A percentile compares a stretch with the other conserved stretches of the same genome.
Conservation (phyloP, 2,888 invertebrate species). For the Allacma fusca region DNA sequence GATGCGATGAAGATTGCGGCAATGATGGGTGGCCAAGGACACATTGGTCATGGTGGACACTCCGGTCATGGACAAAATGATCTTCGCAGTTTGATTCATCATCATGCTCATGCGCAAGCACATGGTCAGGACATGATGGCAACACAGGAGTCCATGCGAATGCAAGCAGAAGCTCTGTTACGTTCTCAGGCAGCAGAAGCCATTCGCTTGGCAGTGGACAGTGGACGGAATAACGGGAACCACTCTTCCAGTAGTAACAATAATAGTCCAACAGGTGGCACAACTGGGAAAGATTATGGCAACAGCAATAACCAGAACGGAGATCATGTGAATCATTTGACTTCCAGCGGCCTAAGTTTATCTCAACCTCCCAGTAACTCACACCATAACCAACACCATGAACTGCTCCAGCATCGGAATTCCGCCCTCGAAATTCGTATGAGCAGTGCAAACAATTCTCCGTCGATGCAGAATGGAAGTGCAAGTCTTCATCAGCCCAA, state of each 20-base stretch:
- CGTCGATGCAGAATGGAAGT: constrained; percentile 52
- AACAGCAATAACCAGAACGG: constrained; percentile 50
- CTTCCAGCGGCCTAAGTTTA: constrained; percentile 26
- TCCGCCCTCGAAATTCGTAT: constrained; percentile 52
- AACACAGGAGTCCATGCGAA: constrained; percentile 74
- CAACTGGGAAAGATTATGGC: constrained; percentile 46
- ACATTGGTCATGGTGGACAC: constrained; percentile 45
- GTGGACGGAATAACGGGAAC: constrained; percentile 65
- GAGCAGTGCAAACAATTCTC: constrained; percentile 34
- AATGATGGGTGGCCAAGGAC: constrained; percentile 54
- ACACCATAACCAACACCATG: constrained; percentile 59
- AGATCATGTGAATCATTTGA: constrained; percentile 46
- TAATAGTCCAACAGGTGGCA: constrained; percentile 36
- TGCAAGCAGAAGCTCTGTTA: constrained; percentile 67
- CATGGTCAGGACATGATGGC: constrained; percentile 70
- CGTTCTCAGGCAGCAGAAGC: constrained; percentile 88
- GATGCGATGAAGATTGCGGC: constrained; percentile 61
- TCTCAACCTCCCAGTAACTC: not conserved
- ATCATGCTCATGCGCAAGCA: constrained; percentile 45
- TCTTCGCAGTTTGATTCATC: constrained; percentile 59
- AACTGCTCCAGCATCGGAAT: constrained; percentile 48
- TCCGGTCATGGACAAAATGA: constrained; percentile 49
- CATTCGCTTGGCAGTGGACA: constrained; percentile 79
- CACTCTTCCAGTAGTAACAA: constrained; percentile 48
- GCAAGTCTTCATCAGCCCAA: constrained; percentile 43